Evolutionary conservation across 1,140 invertebrate genomes (phyloP).

Genomic region (Hypothenemus hampei): DNA sequence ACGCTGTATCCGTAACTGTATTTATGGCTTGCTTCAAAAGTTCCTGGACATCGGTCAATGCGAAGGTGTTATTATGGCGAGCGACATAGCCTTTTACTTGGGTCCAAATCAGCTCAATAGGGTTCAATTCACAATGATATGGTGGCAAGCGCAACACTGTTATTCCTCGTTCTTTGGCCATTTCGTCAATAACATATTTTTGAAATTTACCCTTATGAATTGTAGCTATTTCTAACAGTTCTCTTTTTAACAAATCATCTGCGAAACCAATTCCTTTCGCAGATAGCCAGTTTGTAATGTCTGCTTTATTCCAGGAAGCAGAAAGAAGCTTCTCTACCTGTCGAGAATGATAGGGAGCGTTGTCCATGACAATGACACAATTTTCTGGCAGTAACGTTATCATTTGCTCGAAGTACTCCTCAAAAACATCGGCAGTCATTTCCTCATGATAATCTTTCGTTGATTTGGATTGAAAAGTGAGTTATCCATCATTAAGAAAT

Average conservation of each 20-base stretch:
- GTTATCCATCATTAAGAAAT: slow-evolving; percentile 21
- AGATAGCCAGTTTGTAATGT: slow-evolving; percentile 35
- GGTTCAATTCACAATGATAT: slow-evolving; percentile 36
- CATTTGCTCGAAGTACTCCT: slow-evolving; percentile 25
- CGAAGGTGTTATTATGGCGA: slow-evolving; percentile 21
- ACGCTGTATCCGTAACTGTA: not conserved
- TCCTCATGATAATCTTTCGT: slow-evolving; percentile 27
- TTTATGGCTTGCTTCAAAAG: not conserved
- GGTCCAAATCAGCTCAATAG: slow-evolving; percentile 30
- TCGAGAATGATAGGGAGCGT: slow-evolving; percentile 29
- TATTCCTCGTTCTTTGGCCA: slow-evolving; percentile 28
- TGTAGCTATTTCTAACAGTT: slow-evolving; percentile 29
- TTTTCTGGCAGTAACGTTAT: slow-evolving; percentile 16
- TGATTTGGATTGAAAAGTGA: slow-evolving; percentile 21
- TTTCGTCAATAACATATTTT: slow-evolving; percentile 32
- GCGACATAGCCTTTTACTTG: slow-evolving; percentile 24
- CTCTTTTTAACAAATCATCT: slow-evolving; percentile 25
- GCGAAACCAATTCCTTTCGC: slow-evolving; percentile 28
- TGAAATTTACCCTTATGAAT: slow-evolving; percentile 20
- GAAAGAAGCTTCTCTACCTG: slow-evolving; percentile 27
- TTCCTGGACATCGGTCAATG: slow-evolving; percentile 11
- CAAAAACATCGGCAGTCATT: slow-evolving; percentile 28
- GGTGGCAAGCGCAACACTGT: slow-evolving; percentile 32
- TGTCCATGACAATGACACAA: slow-evolving; percentile 34
- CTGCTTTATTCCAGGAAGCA: slow-evolving; percentile 22